phyloP scores from a whole-genome alignment of 2,888 invertebrate genomes.

The Xylota sylvarum region DNA sequence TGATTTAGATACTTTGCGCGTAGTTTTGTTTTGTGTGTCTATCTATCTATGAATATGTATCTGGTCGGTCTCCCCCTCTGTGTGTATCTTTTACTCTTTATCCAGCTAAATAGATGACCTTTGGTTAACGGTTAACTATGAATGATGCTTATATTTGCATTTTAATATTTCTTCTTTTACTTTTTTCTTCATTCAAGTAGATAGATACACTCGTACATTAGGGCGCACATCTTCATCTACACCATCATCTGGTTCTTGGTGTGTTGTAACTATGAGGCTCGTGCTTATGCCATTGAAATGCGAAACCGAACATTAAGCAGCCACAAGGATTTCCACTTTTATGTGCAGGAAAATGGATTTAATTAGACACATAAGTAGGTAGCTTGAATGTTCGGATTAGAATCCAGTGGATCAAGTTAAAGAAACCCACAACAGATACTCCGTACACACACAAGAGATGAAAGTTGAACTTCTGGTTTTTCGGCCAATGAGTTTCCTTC shows the following conservation, averaged over 20 bases:
- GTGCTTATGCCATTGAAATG: slow-evolving; percentile 53
- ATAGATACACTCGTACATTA: slow-evolving; percentile 14
- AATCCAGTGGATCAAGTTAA: slow-evolving; percentile 69
- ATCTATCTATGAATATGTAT: too few relatives aligned
- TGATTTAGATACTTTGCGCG: slow-evolving; percentile 71
- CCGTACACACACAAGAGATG: slow-evolving; percentile 24
- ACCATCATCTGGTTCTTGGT: background rate
- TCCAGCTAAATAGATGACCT: slow-evolving; percentile 72
- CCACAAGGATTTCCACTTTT: slow-evolving; percentile 49
- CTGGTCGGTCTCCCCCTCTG: background rate
- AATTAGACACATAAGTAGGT: slow-evolving; percentile 75
- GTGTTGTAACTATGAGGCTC: slow-evolving; percentile 13
- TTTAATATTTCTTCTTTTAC: slow-evolving; percentile 51
- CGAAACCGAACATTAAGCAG: background rate
- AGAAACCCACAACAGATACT: slow-evolving; percentile 38
- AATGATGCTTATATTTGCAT: slow-evolving; percentile 75
- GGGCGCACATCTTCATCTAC: slow-evolving; percentile 4
- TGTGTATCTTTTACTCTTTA: slow-evolving; percentile 39
- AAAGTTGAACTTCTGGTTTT: slow-evolving; percentile 76
- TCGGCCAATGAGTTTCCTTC: slow-evolving; percentile 28
- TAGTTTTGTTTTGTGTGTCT: slow-evolving; percentile 47
- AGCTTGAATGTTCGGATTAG: slow-evolving; percentile 66
- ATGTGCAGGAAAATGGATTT: slow-evolving; percentile 56
- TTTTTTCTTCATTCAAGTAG: background rate
- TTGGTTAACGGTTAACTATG: slow-evolving; percentile 74